phyloP scores from a whole-genome alignment of 2,113 vertebrate species.

The Butastur rufipennis region DNA sequence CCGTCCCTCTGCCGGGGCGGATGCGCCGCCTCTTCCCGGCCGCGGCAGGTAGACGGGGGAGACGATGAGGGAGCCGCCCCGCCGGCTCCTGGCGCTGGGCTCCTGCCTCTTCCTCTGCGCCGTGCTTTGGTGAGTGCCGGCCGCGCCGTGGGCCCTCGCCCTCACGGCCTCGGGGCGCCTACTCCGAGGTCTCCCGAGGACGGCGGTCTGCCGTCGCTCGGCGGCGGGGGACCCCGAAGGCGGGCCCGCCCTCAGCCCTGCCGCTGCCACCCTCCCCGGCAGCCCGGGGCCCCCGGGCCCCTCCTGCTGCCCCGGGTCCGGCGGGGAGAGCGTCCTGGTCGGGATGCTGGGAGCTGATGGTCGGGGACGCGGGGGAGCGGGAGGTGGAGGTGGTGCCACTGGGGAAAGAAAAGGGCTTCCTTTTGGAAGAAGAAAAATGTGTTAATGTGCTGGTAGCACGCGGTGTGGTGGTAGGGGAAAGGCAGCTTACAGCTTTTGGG shows the following conservation, averaged over 20 bases:
- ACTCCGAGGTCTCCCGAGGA: neutral
- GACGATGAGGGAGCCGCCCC: constrained; percentile 73
- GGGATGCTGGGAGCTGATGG: neutral
- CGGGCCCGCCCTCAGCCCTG: neutral
- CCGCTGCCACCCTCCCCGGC: neutral
- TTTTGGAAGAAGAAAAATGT: fast-evolving
- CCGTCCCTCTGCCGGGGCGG: constrained; percentile 22
- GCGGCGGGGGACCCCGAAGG: neutral
- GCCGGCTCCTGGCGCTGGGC: constrained; percentile 66
- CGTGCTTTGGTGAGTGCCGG: constrained; percentile 67
- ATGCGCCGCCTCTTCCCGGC: constrained; percentile 69
- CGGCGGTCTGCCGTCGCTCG: too few relatives aligned
- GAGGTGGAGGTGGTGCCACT: neutral
- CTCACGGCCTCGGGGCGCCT: too few relatives aligned
- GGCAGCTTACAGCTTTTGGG: neutral
- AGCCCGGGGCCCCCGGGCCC: neutral
- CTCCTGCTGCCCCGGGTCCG: neutral
- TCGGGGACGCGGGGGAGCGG: neutral
- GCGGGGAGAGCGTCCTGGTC: neutral
- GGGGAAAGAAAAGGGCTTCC: neutral
- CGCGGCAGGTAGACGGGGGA: constrained; percentile 44
- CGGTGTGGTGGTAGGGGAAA: neutral
- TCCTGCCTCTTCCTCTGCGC: constrained; percentile 68
- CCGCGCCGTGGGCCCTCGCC: neutral
- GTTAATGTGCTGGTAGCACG: neutral